These are phyloP conservation scores for Phodopus roborovskii DNA, from an alignment of 2,113 vertebrate genomes.

Conservation along the genomic window DNA sequence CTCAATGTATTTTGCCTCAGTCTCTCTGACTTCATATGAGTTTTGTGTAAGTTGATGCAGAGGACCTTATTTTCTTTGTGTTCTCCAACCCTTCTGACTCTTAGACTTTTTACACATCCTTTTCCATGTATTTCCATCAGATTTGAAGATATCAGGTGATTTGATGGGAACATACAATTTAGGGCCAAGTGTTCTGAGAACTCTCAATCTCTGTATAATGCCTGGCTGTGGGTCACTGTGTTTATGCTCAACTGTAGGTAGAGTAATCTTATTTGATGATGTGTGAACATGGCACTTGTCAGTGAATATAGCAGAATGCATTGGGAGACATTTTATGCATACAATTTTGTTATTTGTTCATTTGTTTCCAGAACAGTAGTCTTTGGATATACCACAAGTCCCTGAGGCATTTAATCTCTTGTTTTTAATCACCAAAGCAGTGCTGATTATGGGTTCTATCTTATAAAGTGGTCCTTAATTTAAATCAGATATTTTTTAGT, in stretches of 20 bases:
- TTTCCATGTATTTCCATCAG: not conserved
- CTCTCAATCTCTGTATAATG: not conserved
- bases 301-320: not conserved
- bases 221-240: not conserved
- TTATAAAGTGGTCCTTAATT: not conserved
- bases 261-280: not conserved
- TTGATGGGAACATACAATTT: not conserved
- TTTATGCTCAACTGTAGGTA: not conserved
- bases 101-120: no score
- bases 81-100: no score
- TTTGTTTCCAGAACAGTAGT: not conserved
- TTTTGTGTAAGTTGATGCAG: no score
- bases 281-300: not conserved
- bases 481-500: not conserved
- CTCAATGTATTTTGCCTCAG: no score
- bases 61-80: no score
- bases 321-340: not conserved
- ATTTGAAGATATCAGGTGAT: not conserved
- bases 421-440: not conserved
- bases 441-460: not conserved
- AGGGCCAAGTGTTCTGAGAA: not conserved
- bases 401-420: not conserved
- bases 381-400: not conserved
- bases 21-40: no score
- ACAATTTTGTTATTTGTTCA: not conserved